Percentiles rank a stretch among this genome's conserved stretches.
Conservation (phyloP, 2,797 vertebrate genomes). For the Megaceryle alcyon region DNA sequence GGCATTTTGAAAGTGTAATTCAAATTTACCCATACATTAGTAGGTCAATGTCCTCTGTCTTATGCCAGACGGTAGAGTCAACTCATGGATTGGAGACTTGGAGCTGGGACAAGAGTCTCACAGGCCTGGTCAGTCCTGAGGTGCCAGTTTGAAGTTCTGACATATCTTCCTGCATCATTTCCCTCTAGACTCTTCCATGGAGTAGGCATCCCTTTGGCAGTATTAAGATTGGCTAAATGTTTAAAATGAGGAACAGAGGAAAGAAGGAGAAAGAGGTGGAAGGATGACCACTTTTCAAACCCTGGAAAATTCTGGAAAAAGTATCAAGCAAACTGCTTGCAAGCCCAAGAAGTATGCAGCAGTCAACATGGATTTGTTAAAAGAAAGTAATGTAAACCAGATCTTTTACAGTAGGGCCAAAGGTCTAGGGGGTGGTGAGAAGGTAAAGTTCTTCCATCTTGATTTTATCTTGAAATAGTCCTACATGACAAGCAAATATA, state of each 20-base stretch:
- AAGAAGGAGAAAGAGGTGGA: neutral
- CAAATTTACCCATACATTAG: neutral
- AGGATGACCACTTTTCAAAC: neutral
- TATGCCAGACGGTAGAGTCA: neutral
- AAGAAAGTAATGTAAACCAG: rapidly evolving
- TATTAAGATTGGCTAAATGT: neutral
- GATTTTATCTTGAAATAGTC: neutral
- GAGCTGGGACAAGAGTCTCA: neutral
- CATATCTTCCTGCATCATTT: neutral
- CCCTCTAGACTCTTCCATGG: neutral
- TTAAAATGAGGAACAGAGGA: neutral
- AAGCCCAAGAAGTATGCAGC: neutral
- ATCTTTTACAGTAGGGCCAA: neutral
- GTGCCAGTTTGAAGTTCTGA: neutral
- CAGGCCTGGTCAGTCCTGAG: neutral
- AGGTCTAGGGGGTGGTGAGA: neutral
- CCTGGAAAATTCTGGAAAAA: neutral
- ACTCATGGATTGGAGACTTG: neutral
- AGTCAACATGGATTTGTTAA: neutral
- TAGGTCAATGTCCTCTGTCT: neutral
- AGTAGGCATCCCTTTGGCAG: neutral
- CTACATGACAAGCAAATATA: neutral
- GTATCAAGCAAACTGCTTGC: neutral
- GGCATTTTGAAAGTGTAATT: neutral
- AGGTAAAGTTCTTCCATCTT: neutral